Conservation (phyloP, 1,140 invertebrate species). For the Megalonaias nervosa region DNA sequence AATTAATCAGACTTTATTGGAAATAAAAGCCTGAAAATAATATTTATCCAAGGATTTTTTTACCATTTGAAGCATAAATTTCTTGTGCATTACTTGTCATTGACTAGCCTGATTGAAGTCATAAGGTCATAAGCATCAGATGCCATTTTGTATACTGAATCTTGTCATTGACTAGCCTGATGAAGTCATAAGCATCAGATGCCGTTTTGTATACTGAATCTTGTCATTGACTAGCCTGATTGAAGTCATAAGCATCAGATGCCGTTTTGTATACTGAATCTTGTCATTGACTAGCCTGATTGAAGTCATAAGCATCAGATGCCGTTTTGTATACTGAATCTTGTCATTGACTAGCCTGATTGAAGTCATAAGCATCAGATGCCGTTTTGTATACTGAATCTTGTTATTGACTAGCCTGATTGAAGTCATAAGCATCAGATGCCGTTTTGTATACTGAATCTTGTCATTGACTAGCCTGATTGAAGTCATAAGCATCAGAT, state of each 20-base stretch:
- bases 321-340: neutral
- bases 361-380: neutral
- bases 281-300: neutral
- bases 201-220: neutral
- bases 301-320: neutral
- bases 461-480: neutral
- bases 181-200: neutral
- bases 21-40: neutral
- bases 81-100: neutral
- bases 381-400: neutral
- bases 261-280: neutral
- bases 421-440: neutral
- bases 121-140: neutral
- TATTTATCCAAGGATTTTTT: neutral
- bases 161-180: neutral
- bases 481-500: neutral
- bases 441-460: neutral
- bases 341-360: neutral
- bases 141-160: neutral
- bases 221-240: neutral
- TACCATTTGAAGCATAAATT: neutral
- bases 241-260: neutral
- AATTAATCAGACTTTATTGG: neutral
- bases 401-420: neutral
- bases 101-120: neutral